Evolutionary conservation across 2,113 vertebrate species (phyloP), one percentile per base, ranked within the genome.

Genomic region (Pipra filicauda): DNA sequence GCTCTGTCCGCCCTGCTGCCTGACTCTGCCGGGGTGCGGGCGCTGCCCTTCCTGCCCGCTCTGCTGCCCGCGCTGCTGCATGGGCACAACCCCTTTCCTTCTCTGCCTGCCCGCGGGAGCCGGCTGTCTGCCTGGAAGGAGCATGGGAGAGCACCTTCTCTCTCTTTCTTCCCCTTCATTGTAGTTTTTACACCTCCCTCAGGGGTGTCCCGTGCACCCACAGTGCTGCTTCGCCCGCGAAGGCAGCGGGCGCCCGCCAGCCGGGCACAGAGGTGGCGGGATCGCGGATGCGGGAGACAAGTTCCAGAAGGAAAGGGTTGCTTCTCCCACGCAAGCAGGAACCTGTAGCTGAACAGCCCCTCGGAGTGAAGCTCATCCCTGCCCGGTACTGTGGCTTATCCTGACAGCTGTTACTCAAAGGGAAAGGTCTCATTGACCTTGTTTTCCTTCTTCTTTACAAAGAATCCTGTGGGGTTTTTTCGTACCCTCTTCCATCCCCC

Each of bases 331-430:
- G 26, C 74, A 20, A 74, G 80, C 64, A 57, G 62, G 78, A 86
- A 73, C 88, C 91, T 94, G 94, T 81, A 79, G 91, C 96, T 81
- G 91, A 37, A 62, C 72, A 85, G 41, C 43, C 90, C 41, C 54
- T 74, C 43, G 37, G 57, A 85, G 71, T 5, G 83, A 62, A 71
- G 37, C 62, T 93, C 85, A 65, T 61, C 73, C 28, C 70, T 57
- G 48, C 61, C 81, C 46, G 15, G 70, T 81, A 88, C 85, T 73
- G 76, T 70, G 59, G 70, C 80, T 92, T 94, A 87, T 92, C 93
- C 96, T 86, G 15, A 7, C 89, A 70, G 37, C 49, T 89, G 66
- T 35, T 75, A 44, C 9, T 83, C 66, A 48, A 66, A 66, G 17
- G 15, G n/a, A 67, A 91, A 93, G 79, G 66, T 89, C 75, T 95